A percentile compares a stretch with the other conserved stretches of the same genome.
phyloP scores from a whole-genome alignment of 2,888 invertebrate genomes.

The Celastrina argiolus region DNA sequence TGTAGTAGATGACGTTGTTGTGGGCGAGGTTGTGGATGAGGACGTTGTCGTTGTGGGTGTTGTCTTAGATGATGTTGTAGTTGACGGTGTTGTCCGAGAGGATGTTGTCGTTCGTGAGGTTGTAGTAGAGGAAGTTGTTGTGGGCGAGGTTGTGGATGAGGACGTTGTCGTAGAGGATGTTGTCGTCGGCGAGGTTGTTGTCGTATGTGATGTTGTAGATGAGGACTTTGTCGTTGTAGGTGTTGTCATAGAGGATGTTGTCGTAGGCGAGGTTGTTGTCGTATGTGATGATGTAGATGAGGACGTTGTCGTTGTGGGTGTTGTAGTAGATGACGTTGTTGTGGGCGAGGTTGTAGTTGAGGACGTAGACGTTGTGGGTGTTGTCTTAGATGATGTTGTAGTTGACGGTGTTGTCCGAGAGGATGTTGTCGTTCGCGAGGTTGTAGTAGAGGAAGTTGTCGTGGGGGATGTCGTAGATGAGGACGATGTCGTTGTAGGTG shows the following conservation, averaged over 20 bases:
- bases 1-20: conserved; percentile 17
- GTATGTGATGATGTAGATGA: neutral
- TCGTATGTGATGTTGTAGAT: conserved; percentile 4
- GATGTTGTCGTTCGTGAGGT: neutral
- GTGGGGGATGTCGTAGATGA: neutral
- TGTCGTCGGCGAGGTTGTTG: neutral
- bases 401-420: neutral
- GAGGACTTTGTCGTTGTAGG: neutral
- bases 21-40: neutral
- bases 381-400: neutral
- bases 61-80: neutral
- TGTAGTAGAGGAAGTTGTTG: neutral
- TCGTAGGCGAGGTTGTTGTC: neutral
- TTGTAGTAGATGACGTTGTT: neutral
- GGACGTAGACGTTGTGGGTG: neutral
- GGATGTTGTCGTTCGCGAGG: neutral
- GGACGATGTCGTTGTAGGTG: neutral
- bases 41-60: neutral
- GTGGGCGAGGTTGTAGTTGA: neutral
- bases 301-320: conserved; percentile 12
- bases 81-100: neutral
- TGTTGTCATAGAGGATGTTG: neutral
- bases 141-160: neutral
- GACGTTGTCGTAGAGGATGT: neutral
- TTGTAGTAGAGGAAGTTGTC: neutral